Evolutionary conservation across 37 sponge, comb jelly and placozoan genomes (phyloP).

Genomic region (Petrosia ficiformis): DNA sequence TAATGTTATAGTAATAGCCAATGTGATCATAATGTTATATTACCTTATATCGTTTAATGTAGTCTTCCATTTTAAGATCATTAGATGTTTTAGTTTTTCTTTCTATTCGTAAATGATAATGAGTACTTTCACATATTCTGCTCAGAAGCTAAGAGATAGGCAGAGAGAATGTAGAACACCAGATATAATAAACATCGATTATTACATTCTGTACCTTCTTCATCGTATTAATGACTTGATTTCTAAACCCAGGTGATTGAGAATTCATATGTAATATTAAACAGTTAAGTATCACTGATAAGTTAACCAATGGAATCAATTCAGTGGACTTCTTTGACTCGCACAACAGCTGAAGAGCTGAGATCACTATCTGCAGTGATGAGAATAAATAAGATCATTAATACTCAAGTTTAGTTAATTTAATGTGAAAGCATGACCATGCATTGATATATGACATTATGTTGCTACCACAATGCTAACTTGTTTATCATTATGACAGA

Average conservation of each 20-base stretch:
- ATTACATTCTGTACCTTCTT: slow-evolving; percentile 51
- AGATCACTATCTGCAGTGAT: slow-evolving; percentile 33
- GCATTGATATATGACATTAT: too few species aligned
- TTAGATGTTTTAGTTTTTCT: neutral
- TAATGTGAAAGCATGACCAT: too few species aligned
- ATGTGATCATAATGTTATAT: too few species aligned
- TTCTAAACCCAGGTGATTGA: slow-evolving; percentile 64
- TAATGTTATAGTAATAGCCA: neutral
- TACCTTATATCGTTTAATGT: neutral
- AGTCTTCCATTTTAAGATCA: neutral
- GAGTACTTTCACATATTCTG: slow-evolving; percentile 43
- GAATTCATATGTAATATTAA: slow-evolving; percentile 52
- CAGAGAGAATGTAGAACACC: neutral
- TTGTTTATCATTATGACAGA: slow-evolving; percentile 43
- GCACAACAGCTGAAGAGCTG: slow-evolving; percentile 67
- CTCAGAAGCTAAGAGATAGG: slow-evolving; percentile 30
- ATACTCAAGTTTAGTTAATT: neutral
- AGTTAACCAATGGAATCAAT: slow-evolving; percentile 14
- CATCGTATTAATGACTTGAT: slow-evolving; percentile 36
- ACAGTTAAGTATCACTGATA: slow-evolving; percentile 38
- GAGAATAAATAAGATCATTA: neutral
- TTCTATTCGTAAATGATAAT: neutral
- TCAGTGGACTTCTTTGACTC: slow-evolving; percentile 61
- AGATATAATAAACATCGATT: neutral
- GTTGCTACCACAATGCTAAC: too few species aligned